These are phyloP conservation scores for Baccha elongata DNA, from an alignment of 2,888 invertebrate species.

Conservation along the genomic window DNA sequence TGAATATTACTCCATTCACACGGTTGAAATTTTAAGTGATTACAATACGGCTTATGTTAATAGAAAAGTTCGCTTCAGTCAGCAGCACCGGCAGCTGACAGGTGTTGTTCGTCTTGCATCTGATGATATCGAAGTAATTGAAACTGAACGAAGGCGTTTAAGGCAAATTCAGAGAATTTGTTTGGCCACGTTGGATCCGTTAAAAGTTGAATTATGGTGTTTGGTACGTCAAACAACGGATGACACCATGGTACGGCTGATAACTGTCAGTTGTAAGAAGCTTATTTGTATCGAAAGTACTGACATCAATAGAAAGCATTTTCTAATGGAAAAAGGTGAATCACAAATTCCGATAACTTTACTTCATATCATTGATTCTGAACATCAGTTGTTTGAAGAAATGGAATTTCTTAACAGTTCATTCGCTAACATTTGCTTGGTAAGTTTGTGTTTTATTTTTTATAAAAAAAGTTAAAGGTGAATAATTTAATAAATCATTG, in stretches of 20 bases:
- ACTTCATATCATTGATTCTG: constrained; percentile 20
- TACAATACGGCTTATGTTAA: constrained; percentile 75
- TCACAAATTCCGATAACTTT: constrained; percentile 8
- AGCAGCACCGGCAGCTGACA: constrained; percentile 73
- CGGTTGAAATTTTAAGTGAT: constrained; percentile 77
- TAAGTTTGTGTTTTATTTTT: constrained; percentile 1
- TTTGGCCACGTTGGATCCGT: background rate
- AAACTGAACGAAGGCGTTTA: constrained; percentile 9
- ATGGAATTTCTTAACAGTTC: constrained; percentile 6
- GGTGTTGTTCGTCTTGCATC: constrained; percentile 77
- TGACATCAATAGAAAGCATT: constrained; percentile 26
- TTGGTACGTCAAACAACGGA: constrained; percentile 23
- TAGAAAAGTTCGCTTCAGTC: constrained; percentile 75
- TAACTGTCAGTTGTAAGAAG: constrained; percentile 12
- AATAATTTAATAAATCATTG: background rate
- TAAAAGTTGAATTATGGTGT: constrained; percentile 25
- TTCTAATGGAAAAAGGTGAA: constrained; percentile 16
- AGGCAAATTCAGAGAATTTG: background rate
- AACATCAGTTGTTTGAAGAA: constrained; percentile 20
- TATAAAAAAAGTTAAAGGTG: too few relatives aligned
- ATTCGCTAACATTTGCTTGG: background rate
- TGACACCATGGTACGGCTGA: background rate
- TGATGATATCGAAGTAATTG: constrained; percentile 72
- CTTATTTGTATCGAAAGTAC: constrained; percentile 6
- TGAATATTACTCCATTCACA: constrained; percentile 76